These are phyloP conservation scores for human DNA, from an alignment of 2,113 vertebrate species.

Conservation along the genomic window DNA sequence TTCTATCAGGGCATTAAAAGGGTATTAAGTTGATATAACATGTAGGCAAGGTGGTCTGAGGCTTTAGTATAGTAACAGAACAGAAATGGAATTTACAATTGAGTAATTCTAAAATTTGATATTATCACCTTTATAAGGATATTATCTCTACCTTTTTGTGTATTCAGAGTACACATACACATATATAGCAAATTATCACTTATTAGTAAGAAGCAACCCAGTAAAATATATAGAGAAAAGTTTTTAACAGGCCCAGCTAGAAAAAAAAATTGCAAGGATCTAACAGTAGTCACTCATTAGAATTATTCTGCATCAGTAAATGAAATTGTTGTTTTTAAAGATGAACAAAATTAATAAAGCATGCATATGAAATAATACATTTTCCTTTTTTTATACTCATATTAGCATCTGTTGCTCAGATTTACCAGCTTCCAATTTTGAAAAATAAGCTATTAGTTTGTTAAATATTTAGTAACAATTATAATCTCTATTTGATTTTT, in stretches of 20 bases:
- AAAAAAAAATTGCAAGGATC: background rate
- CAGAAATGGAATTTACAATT: background rate
- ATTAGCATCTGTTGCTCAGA: constrained; percentile 9
- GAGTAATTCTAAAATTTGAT: background rate
- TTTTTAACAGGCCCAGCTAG: background rate
- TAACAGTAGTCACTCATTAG: background rate
- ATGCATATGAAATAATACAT: background rate
- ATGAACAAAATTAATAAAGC: background rate
- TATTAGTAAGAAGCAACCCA: background rate
- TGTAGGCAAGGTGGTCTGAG: background rate
- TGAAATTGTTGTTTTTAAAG: background rate
- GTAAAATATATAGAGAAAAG: background rate
- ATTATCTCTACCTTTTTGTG: background rate
- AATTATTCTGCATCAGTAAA: background rate
- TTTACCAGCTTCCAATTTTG: background rate
- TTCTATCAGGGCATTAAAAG: background rate
- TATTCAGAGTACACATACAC: background rate
- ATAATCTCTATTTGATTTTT: background rate
- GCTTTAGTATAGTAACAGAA: background rate
- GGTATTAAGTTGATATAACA: background rate
- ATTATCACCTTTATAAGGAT: background rate
- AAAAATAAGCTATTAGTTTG: background rate
- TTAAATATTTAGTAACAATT: constrained; percentile 15
- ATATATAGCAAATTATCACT: background rate
- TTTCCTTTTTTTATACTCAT: background rate